Conservation (phyloP, 2,113 vertebrate genomes). For the Ginglymostoma cirratum region DNA sequence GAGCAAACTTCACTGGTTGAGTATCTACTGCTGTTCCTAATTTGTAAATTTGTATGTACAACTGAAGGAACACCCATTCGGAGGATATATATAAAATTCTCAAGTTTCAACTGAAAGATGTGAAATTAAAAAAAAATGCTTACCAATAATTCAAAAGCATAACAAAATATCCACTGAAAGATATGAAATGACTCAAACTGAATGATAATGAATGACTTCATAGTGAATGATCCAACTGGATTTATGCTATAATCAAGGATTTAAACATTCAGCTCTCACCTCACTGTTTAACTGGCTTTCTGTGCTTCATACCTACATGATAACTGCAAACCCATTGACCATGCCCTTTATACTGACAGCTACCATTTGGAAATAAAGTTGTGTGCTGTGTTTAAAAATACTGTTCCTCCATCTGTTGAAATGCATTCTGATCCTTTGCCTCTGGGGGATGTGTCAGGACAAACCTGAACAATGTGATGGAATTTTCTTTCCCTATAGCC, state of each 20-base stretch:
- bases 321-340: background rate
- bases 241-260: background rate
- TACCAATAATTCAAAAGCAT: background rate
- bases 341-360: background rate
- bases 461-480: background rate
- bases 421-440: too few species aligned
- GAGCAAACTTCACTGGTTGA: too few species aligned
- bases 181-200: background rate
- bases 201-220: background rate
- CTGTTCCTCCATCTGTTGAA: background rate
- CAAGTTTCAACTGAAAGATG: background rate
- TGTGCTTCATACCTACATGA: background rate
- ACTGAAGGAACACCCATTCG: background rate
- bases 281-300: background rate
- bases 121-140: background rate
- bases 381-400: background rate
- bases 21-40: too few species aligned
- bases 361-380: background rate
- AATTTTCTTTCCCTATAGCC: background rate
- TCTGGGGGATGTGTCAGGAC: background rate
- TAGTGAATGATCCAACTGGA: background rate
- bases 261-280: background rate
- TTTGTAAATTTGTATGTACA: too few species aligned
- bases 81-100: too few species aligned
- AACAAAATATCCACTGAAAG: background rate